phyloP scores from a whole-genome alignment of 2,113 vertebrate genomes.

The Mixornis gularis region DNA sequence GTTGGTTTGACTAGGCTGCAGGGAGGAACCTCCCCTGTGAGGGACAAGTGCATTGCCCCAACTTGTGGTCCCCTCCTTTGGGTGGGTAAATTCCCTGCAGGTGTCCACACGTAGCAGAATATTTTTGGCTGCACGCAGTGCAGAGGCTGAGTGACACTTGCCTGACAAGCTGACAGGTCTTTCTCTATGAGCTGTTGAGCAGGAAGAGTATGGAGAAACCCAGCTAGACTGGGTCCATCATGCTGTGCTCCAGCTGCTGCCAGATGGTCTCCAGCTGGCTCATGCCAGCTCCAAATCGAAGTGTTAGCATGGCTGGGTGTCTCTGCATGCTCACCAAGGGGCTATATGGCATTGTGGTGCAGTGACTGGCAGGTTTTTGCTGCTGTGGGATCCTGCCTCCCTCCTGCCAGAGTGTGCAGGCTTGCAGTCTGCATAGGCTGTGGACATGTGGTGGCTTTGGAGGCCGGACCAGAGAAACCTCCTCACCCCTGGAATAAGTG shows the following conservation, averaged over 20 bases:
- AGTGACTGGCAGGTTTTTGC: neutral
- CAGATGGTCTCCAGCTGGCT: neutral
- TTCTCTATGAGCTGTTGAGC: neutral
- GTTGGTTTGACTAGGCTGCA: neutral
- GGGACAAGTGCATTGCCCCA: neutral
- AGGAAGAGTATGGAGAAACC: neutral
- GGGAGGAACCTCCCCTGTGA: neutral
- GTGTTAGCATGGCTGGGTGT: neutral
- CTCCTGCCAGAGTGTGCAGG: neutral
- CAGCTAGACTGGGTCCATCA: neutral
- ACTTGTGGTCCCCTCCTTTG: neutral
- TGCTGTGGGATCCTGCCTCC: accelerated
- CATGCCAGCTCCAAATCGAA: neutral
- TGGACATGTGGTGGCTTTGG: neutral
- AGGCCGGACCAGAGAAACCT: neutral
- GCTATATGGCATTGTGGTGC: neutral
- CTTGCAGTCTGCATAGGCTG: neutral
- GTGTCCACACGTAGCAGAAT: neutral
- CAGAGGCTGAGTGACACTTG: neutral
- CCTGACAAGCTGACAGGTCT: neutral
- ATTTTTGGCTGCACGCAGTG: neutral
- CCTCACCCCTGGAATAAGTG: neutral
- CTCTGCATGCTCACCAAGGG: neutral
- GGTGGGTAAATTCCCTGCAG: neutral
- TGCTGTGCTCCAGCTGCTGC: neutral